Evolutionary conservation across 2,888 invertebrate genomes (phyloP).

Genomic region (Meiosimyza platycephala): DNA sequence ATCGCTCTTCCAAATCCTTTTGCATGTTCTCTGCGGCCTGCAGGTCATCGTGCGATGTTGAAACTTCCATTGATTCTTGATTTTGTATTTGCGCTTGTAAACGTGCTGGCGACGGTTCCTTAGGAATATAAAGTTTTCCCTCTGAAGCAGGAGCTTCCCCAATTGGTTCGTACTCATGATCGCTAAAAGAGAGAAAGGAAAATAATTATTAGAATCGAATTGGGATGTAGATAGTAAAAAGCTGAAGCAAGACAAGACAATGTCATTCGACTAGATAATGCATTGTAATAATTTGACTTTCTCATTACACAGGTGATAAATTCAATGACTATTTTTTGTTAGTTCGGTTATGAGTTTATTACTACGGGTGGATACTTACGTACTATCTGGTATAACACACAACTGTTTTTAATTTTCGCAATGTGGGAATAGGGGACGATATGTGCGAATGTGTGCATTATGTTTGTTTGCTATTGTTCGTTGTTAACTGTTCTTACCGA

Average conservation of each 20-base stretch:
- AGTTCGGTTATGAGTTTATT: too few species aligned
- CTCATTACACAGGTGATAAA: too few species aligned
- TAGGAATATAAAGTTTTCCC: conserved; percentile 26
- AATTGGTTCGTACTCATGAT: conserved; percentile 93
- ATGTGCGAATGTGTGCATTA: conserved; percentile 42
- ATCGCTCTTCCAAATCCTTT: conserved; percentile 74
- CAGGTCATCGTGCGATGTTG: conserved; percentile 67
- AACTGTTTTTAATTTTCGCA: too few species aligned
- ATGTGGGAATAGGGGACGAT: background rate
- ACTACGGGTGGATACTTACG: too few species aligned
- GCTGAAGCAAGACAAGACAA: too few species aligned
- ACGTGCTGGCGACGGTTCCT: background rate
- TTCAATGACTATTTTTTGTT: too few species aligned
- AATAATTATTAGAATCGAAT: conserved; percentile 2
- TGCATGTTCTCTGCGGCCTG: conserved; percentile 72
- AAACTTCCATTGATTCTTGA: conserved; percentile 34
- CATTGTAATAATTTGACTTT: too few species aligned
- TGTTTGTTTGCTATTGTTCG: conserved; percentile 43
- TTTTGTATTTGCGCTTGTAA: conserved; percentile 14
- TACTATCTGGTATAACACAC: too few species aligned
- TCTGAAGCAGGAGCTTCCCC: conserved; percentile 72
- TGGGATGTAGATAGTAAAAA: background rate
- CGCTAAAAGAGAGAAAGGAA: conserved; percentile 72
- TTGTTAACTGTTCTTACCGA: conserved; percentile 63
- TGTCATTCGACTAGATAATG: too few species aligned